Evolutionary conservation across 2,797 vertebrate genomes (phyloP).

Genomic region (Alauda arvensis): DNA sequence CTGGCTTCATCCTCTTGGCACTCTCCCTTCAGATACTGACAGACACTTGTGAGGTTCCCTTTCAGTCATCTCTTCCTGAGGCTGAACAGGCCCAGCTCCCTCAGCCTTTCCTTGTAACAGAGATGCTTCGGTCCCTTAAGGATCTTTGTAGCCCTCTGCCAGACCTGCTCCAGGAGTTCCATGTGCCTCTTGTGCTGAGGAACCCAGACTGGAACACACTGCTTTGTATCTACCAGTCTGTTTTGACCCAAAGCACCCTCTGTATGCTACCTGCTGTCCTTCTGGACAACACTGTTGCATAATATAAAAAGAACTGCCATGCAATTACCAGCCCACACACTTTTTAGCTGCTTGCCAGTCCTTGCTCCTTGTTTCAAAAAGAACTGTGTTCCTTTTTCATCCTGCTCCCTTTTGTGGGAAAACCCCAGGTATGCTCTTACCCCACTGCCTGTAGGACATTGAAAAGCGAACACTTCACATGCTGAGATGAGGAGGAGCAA

Average conservation of each 20-base stretch:
- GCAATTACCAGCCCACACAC: background rate
- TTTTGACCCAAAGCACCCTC: background rate
- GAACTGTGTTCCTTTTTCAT: background rate
- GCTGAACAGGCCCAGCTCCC: background rate
- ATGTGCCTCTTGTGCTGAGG: no score
- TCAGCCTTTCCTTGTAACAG: background rate
- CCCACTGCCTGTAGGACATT: background rate
- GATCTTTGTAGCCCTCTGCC: background rate
- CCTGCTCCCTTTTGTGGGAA: background rate
- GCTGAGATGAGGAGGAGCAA: background rate
- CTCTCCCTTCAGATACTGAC: background rate
- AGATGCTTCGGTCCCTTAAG: background rate
- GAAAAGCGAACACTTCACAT: background rate
- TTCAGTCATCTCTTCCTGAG: background rate
- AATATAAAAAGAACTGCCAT: background rate
- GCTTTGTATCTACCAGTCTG: background rate
- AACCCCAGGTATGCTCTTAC: background rate
- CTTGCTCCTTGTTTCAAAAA: background rate
- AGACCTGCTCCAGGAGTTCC: background rate
- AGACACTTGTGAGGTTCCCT: background rate
- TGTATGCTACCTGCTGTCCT: background rate
- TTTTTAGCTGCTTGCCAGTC: background rate
- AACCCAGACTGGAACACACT: background rate
- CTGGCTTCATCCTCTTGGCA: background rate
- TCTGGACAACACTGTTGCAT: background rate